A percentile compares a stretch with the other conserved stretches of the same genome.
Conservation (phyloP, 2,888 invertebrate species). For the Baccha elongata region DNA sequence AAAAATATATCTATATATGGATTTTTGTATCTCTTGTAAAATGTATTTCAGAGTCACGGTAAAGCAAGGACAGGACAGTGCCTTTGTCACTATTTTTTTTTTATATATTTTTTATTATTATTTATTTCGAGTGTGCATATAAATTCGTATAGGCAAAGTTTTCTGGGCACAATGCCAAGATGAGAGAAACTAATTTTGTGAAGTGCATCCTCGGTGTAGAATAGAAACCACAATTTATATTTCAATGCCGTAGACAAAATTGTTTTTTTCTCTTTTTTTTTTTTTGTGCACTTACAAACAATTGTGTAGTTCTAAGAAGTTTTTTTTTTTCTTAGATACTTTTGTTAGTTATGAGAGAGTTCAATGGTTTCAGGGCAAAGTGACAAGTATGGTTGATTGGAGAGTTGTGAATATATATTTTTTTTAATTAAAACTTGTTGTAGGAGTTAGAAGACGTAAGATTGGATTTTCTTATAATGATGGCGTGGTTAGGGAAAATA, state of each 20-base stretch:
- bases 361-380: conserved; percentile 45
- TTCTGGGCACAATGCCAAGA: conserved; percentile 65
- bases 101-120: background rate
- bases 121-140: conserved; percentile 15
- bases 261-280: conserved; percentile 3
- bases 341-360: conserved; percentile 24
- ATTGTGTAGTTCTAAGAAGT: conserved; percentile 11
- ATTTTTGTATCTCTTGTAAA: conserved; percentile 15
- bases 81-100: conserved; percentile 43
- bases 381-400: conserved; percentile 42
- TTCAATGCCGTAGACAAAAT: conserved; percentile 60
- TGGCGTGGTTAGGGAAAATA: no score
- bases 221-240: conserved; percentile 55
- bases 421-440: background rate
- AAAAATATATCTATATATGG: background rate
- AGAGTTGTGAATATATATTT: background rate
- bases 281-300: conserved; percentile 13
- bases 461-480: no score
- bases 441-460: no score
- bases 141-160: conserved; percentile 34
- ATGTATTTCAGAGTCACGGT: conserved; percentile 37
- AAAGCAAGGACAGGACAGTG: conserved; percentile 24
- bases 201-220: conserved; percentile 55
- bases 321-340: background rate
- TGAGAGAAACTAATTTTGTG: conserved; percentile 52